A percentile compares a stretch with the other conserved stretches of the same genome.
phyloP scores from a whole-genome alignment of 2,797 vertebrate species.

The Lerista edwardsae region DNA sequence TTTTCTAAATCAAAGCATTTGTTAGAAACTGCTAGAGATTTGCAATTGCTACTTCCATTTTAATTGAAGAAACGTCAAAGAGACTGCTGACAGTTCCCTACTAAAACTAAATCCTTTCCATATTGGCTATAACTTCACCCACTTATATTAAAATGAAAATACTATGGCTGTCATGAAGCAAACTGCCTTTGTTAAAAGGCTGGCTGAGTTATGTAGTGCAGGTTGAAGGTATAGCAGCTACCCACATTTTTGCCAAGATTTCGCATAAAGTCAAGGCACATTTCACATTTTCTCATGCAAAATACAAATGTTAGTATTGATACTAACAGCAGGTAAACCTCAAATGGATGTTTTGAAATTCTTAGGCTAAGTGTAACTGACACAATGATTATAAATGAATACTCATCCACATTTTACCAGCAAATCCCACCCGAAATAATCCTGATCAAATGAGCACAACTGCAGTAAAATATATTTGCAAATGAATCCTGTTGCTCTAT shows the following conservation, averaged over 20 bases:
- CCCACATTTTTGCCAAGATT: slow-evolving; percentile 54
- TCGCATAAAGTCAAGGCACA: slow-evolving; percentile 42
- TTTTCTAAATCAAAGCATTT: slow-evolving; percentile 67
- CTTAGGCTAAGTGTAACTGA: slow-evolving; percentile 74
- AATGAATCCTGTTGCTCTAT: slow-evolving; percentile 84
- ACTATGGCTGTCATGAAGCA: slow-evolving; percentile 55
- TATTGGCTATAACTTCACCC: slow-evolving; percentile 62
- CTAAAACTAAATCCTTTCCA: slow-evolving; percentile 67
- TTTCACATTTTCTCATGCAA: neutral
- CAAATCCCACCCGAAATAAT: slow-evolving; percentile 55
- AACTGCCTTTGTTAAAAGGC: slow-evolving; percentile 57
- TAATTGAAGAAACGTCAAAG: slow-evolving; percentile 69
- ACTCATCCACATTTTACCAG: slow-evolving; percentile 64
- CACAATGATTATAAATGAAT: slow-evolving; percentile 73
- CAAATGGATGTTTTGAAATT: slow-evolving; percentile 64
- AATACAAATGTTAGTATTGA: slow-evolving; percentile 52
- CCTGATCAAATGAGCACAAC: slow-evolving; percentile 77
- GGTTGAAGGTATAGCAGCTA: slow-evolving; percentile 54
- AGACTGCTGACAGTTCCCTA: slow-evolving; percentile 59
- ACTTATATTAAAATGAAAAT: slow-evolving; percentile 52
- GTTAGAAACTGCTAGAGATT: slow-evolving; percentile 66
- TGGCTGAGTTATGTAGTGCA: slow-evolving; percentile 55
- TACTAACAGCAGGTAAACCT: slow-evolving; percentile 49
- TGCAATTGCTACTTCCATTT: slow-evolving; percentile 64
- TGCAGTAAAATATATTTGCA: slow-evolving; percentile 83